Evolutionary conservation across 2,113 vertebrate species (phyloP), one percentile per base, ranked within the genome.

Genomic region (Axis porcinus): DNA sequence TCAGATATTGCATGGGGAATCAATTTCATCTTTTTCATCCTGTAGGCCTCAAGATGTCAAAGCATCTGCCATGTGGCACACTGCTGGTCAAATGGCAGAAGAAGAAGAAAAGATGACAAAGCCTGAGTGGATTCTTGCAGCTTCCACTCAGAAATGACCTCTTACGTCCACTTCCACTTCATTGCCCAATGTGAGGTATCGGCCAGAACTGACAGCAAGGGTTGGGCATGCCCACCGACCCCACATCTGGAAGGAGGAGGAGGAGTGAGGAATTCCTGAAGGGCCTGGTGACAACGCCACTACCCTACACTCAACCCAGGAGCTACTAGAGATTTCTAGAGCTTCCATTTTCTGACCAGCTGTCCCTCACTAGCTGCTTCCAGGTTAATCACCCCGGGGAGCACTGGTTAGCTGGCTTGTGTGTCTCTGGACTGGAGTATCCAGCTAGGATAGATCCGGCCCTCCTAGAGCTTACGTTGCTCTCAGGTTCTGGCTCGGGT

Each of bases 401-500:
- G 23, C 27, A 54, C 50, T 25, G 30, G 12, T 70, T 45, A 86
- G 30, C 40, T 94, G 21, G 10, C 30, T 7, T 21, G 9, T 40
- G 17, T 25, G 30, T n/a, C 27, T 76, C 23, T 86, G 36, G 16
- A 28, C 43, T 23, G 47, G 25, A 17, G 33, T 62, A 16, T 7
- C n/a, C 30, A 85, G 43, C 14, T 5, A 76, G 74, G 28, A 6
- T 81, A 3, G 15, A 50, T 28, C 15, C 2, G 1, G 19, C 19
- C 78, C 55, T 74, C 40, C 19, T 21, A 33, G 62, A 91, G 36
- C 13, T 86, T 25, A 7, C 33, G 7, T 79, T 33, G 2, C 17
- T 40, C n/a, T 78, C 7, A 78, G 27, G 7, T 28, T 45, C 45
- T 13, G 2, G 2, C 15, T 45, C 7, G 0, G 74, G 40, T 45